These are phyloP conservation scores for Scytalopus superciliaris DNA, from an alignment of 2,113 vertebrate genomes.

Conservation along the genomic window DNA sequence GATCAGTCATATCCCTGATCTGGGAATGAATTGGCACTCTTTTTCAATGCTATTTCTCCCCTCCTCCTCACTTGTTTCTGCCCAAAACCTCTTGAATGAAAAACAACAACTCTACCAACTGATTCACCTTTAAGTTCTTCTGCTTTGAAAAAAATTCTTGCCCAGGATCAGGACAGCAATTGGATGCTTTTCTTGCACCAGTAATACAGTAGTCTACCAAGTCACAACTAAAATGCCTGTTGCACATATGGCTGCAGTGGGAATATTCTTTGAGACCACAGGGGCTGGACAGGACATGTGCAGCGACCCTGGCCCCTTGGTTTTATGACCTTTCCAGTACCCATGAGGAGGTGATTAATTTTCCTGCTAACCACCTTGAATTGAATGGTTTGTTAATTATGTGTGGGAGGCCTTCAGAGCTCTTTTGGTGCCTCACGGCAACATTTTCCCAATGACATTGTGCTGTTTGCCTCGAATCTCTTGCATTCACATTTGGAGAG, in stretches of 20 bases:
- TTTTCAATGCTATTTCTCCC: not conserved
- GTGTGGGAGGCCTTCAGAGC: not conserved
- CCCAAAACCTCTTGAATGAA: not conserved
- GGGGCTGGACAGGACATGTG: not conserved
- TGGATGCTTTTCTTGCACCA: not conserved
- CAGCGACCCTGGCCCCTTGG: not conserved
- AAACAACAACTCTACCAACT: not conserved
- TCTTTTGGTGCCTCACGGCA: not conserved
- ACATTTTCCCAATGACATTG: not conserved
- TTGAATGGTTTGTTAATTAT: not conserved
- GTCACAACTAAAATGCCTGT: not conserved
- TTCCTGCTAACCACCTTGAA: not conserved
- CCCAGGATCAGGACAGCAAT: not conserved
- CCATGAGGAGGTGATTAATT: not conserved
- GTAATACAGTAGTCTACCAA: not conserved
- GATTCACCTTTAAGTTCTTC: not conserved
- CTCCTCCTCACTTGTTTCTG: not conserved
- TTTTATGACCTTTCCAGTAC: not conserved
- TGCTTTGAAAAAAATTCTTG: not conserved
- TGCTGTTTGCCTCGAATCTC: not conserved
- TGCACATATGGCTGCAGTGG: not conserved
- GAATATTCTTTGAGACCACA: not conserved
- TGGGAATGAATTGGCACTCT: not conserved
- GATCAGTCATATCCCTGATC: not conserved
- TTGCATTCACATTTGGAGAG: not conserved